These are phyloP conservation scores for Notoglanidium macrostoma DNA, from an alignment of 2,797 vertebrate species.

Conservation along the genomic window DNA sequence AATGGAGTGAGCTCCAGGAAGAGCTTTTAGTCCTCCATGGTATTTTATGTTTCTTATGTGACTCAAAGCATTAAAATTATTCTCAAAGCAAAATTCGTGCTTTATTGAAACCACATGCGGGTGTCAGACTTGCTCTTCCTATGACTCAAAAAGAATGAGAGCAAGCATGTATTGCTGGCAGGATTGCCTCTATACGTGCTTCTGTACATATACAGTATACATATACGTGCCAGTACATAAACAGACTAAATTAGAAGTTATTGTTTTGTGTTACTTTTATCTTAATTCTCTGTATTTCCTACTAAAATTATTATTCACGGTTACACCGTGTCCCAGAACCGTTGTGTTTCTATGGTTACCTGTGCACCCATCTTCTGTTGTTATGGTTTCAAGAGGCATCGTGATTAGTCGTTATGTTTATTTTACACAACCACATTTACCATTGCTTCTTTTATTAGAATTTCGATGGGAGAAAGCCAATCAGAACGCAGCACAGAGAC, in stretches of 20 bases:
- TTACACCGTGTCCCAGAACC: conserved; percentile 27
- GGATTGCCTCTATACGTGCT: neutral
- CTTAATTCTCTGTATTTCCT: conserved; percentile 20
- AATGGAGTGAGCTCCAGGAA: conserved; percentile 20
- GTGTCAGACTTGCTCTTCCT: conserved; percentile 23
- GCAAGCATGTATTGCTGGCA: conserved; percentile 13
- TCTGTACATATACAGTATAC: no score
- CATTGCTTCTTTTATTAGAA: conserved; percentile 70
- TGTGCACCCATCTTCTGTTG: conserved; percentile 13
- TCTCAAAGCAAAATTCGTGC: conserved; percentile 32
- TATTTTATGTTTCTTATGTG: conserved; percentile 34
- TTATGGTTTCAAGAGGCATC: conserved; percentile 41
- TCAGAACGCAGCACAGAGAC: conserved; percentile 82
- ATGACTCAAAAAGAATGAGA: conserved; percentile 6
- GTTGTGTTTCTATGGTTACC: conserved; percentile 42
- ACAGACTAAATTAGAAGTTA: conserved; percentile 36
- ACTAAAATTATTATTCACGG: conserved; percentile 36
- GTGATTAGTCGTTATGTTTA: conserved; percentile 15
- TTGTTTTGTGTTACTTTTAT: conserved; percentile 34
- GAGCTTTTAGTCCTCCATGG: conserved; percentile 23
- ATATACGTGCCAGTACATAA: neutral
- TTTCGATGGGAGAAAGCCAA: conserved; percentile 88
- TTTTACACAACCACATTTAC: conserved; percentile 14
- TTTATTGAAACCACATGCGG: conserved; percentile 30
- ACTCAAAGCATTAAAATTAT: conserved; percentile 31